Evolutionary conservation across 2,888 invertebrate genomes (phyloP).

Genomic region (Linnaemya vulpina): DNA sequence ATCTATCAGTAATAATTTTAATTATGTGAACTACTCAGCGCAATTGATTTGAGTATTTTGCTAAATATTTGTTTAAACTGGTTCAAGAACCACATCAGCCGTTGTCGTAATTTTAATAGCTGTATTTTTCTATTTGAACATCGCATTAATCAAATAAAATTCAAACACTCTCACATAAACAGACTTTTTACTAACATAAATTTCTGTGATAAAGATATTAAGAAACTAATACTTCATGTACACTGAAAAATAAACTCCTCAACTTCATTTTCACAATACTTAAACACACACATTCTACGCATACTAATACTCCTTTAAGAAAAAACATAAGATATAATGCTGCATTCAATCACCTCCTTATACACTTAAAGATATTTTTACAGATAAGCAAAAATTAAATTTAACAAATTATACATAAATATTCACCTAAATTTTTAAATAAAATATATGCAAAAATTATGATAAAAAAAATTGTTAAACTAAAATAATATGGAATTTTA

Average conservation of each 20-base stretch:
- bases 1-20: too few species aligned
- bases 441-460: slow-evolving; percentile 26
- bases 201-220: slow-evolving; percentile 72
- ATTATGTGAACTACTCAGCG: too few species aligned
- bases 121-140: neutral
- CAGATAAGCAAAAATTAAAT: neutral
- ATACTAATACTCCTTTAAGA: neutral
- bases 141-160: slow-evolving; percentile 1
- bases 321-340: neutral
- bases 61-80: neutral
- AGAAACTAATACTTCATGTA: slow-evolving; percentile 14
- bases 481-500: neutral
- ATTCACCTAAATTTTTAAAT: slow-evolving; percentile 21
- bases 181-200: slow-evolving; percentile 70
- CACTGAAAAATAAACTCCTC: slow-evolving; percentile 2
- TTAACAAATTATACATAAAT: neutral
- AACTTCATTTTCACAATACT: neutral
- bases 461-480: neutral
- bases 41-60: neutral
- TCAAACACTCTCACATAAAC: slow-evolving; percentile 45
- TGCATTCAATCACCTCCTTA: slow-evolving; percentile 40
- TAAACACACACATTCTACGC: neutral
- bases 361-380: slow-evolving; percentile 24
- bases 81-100: neutral
- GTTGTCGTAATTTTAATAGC: slow-evolving; percentile 4